Evolutionary conservation across 2,113 vertebrate species (phyloP), one percentile per base, ranked within the genome.

Genomic region (Pseudopipra pipra): DNA sequence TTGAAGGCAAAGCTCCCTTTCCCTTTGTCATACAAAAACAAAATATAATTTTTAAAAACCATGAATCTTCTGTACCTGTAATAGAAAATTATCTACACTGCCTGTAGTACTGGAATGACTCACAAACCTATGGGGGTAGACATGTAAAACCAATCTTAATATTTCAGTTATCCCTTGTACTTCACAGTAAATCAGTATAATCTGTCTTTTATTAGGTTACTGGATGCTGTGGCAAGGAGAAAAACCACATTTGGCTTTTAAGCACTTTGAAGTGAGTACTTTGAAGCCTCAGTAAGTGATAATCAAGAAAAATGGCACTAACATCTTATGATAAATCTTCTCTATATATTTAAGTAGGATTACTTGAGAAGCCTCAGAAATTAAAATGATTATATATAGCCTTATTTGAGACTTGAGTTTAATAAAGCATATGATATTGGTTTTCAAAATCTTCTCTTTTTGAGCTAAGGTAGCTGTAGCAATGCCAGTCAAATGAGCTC

Each of bases 251-350:
- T 92, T 93, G 52, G 84, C 44, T 92, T 87, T 87, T 87, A 95
- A 96, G 94, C 62, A 95, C 49, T 89, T 85, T 33, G 66, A 93
- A 94, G 81, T 87, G 84, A 95, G 86, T 75, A 78, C 61, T 90
- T 87, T 86, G 80, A 96, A 95, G 77, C 44, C 73, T 89, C 62
- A 76, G 66, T 87, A 96, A 97, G 87, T 89, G 93, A 92, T 87
- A 94, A 96, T 93, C 85, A 91, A 94, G 81, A 93, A 92, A 96
- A 97, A 96, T 87, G 85, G 85, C 59, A 85, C 89, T 96, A 97
- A 91, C 80, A 79, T 78, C 84, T 89, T 75, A 67, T 24, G 62
- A 95, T 79, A 91, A 94, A 94, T 91, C 78, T 87, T 94, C 94
- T 89, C 41, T 43, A 79, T 87, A 76, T 95, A 96, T 94, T 96